A percentile compares a stretch with the other conserved stretches of the same genome.
Conservation (phyloP, 2,797 vertebrate species). For the Sciurus vulgaris region DNA sequence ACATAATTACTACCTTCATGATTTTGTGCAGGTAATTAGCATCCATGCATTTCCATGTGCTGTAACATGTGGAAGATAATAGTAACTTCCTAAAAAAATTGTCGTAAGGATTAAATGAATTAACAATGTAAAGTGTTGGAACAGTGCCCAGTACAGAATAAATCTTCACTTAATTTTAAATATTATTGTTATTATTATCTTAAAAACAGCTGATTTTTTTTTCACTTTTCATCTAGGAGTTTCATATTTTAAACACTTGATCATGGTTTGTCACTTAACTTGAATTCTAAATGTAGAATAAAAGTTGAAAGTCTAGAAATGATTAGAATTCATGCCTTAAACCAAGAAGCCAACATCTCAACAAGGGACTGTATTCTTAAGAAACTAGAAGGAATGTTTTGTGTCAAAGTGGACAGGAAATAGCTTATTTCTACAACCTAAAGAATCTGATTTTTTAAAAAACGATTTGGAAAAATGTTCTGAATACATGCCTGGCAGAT, state of each 20-base stretch:
- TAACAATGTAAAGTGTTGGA: conserved; percentile 4
- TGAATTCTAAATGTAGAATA: conserved; percentile 38
- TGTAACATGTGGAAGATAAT: background rate
- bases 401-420: conserved; percentile 67
- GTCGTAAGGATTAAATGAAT: conserved; percentile 38
- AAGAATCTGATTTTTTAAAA: conserved; percentile 50
- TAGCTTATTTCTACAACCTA: conserved; percentile 61
- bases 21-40: conserved; percentile 14
- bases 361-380: conserved; percentile 47
- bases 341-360: conserved; percentile 36
- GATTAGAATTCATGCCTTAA: conserved; percentile 66
- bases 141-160: background rate
- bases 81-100: conserved; percentile 39
- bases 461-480: conserved; percentile 58
- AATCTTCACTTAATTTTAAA: conserved; percentile 33
- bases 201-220: background rate
- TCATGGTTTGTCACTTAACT: background rate
- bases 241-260: conserved; percentile 4
- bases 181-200: background rate
- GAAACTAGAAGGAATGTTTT: conserved; percentile 55
- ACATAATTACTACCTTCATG: background rate
- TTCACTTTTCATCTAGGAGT: background rate
- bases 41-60: background rate
- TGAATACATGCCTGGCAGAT: conserved; percentile 14
- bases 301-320: conserved; percentile 59